Evolutionary conservation across 2,888 invertebrate species (phyloP).

Genomic region (Megalurothrips usitatus): DNA sequence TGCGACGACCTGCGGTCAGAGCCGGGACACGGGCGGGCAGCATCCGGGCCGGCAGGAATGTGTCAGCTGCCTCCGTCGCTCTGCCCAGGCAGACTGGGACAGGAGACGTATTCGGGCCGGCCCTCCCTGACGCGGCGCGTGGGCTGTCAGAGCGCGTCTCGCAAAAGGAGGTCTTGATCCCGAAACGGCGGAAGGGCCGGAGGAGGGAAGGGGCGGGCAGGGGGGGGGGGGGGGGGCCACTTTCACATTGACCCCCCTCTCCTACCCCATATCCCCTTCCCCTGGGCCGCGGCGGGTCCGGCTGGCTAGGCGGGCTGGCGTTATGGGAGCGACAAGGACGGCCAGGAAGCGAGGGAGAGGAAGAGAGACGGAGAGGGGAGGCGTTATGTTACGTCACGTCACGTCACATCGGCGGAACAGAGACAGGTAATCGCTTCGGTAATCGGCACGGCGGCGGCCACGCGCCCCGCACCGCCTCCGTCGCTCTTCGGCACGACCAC

Average conservation of each 20-base stretch:
- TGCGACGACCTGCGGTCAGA: neutral
- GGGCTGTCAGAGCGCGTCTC: neutral
- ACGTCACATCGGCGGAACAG: neutral
- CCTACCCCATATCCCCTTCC: no score
- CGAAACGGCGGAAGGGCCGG: neutral
- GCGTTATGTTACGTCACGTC: neutral
- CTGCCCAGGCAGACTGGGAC: neutral
- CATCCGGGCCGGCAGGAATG: no score
- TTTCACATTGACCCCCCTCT: neutral
- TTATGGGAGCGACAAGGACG: neutral
- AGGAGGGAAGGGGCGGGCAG: neutral
- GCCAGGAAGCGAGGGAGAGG: neutral
- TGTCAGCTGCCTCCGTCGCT: no score
- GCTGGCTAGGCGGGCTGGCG: neutral
- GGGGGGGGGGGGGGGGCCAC: neutral
- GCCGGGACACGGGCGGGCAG: no score
- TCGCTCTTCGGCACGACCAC: neutral
- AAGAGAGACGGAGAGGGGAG: no score
- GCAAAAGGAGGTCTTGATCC: neutral
- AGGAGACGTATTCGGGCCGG: neutral
- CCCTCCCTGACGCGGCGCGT: neutral
- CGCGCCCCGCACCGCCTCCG: neutral
- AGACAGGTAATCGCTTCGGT: constrained; percentile 9
- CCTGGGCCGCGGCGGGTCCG: no score
- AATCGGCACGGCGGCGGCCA: neutral